A percentile compares a stretch with the other conserved stretches of the same genome.
Evolutionary conservation across 2,888 invertebrate genomes (phyloP).

Genomic region (Drosophila diplacantha): DNA sequence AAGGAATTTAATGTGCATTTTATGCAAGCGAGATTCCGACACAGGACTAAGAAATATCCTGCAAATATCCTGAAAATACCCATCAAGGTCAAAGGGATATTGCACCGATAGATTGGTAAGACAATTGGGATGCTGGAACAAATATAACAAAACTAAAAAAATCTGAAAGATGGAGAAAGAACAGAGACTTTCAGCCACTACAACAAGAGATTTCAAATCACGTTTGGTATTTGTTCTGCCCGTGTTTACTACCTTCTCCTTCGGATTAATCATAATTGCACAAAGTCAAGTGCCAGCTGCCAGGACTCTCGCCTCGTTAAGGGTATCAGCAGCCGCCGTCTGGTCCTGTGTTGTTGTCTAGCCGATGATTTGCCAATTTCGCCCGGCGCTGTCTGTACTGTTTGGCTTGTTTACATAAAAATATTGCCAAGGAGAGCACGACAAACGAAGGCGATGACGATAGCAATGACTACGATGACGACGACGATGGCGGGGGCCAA

Average conservation of each 20-base stretch:
- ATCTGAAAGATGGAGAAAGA: too few relatives aligned
- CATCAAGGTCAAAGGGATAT: slow-evolving; percentile 6
- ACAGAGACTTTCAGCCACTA: too few relatives aligned
- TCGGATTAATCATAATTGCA: slow-evolving; percentile 53
- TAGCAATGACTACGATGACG: not conserved
- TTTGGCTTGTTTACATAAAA: slow-evolving; percentile 65
- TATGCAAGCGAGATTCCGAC: slow-evolving; percentile 41
- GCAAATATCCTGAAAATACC: not conserved
- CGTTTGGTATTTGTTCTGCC: not conserved
- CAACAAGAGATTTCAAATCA: not conserved
- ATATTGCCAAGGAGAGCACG: slow-evolving; percentile 50
- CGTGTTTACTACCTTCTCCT: not conserved
- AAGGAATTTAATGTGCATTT: slow-evolving; percentile 50
- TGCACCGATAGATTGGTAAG: slow-evolving; percentile 4
- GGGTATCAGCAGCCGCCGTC: slow-evolving; percentile 22
- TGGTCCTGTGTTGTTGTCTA: slow-evolving; percentile 35
- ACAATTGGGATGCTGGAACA: too few relatives aligned
- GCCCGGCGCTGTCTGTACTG: slow-evolving; percentile 30
- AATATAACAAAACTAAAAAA: too few relatives aligned
- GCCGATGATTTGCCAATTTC: slow-evolving; percentile 58
- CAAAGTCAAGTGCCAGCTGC: slow-evolving; percentile 54
- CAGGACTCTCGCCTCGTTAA: slow-evolving; percentile 52
- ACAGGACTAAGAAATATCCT: not conserved
- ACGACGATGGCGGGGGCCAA: slow-evolving; percentile 15
- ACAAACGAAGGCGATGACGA: slow-evolving; percentile 26